Evolutionary conservation across 2,797 vertebrate genomes (phyloP), one percentile per base, ranked within the genome.

Genomic region (Sebastes paucispinis): DNA sequence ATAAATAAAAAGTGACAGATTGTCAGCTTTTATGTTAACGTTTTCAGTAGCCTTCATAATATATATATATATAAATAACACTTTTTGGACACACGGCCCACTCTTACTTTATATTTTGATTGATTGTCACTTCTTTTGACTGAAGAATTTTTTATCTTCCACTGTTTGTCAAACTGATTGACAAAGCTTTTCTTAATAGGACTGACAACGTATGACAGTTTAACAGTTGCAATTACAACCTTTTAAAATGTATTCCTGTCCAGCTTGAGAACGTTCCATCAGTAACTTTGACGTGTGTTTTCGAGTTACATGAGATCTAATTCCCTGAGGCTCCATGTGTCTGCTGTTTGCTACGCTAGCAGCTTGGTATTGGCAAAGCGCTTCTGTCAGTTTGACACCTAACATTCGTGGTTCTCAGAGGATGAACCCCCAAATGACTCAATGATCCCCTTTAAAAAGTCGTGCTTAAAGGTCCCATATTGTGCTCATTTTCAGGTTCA

Each of bases 111-210:
- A 79, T 75, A 65, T 81, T 78, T 65, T 85, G 79, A 84, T 81
- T 82, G 75, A 77, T 62, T 85, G 86, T 69, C 81, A 89, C 39
- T 63, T 88, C 78, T 83, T 75, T 84, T 81, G 54, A 84, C 39
- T 32, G 27, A 24, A 39, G 27, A 55, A 52, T 69, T 43, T 25
- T 50, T 50, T 50, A 50, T 68, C 77, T 78, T 75, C 16, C 11
- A 10, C 18, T 67, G 27, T 50, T 16, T 22, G 70, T 81, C 89
- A 86, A 59, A 36, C 10, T 84, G 85, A 86, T 71, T 81, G 88
- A 88, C 84, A 71, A 78, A 77, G 71, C 80, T 58, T 85, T 84
- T 89, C 70, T 88, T 47, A n/a, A 65, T 57, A 69, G 12, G 18
- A 76, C 36, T 79, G 73, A 74, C 65, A 54, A 34, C 8, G 7